These are phyloP conservation scores for Agriopis leucophaearia DNA, from an alignment of 2,888 invertebrate genomes.

Conservation along the genomic window DNA sequence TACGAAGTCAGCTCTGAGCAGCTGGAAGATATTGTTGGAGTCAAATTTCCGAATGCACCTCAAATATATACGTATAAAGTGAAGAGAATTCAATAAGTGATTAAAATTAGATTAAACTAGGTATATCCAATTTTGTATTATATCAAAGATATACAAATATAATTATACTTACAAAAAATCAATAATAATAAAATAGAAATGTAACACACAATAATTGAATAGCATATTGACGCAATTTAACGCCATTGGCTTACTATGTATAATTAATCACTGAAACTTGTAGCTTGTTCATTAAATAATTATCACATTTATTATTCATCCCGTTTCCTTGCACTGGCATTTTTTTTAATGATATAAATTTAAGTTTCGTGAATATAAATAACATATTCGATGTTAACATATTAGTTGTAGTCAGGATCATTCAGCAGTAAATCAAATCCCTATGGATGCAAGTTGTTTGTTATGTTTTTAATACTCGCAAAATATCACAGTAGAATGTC, in stretches of 20 bases:
- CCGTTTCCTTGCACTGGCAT: constrained; percentile 5
- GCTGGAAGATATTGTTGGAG: constrained; percentile 14
- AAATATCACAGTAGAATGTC: no score
- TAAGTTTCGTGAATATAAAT: no score
- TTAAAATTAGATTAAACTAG: no score
- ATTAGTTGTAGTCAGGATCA: no score
- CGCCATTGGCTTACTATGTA: constrained; percentile 34
- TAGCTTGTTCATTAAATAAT: constrained; percentile 42
- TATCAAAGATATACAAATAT: no score
- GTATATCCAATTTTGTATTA: no score
- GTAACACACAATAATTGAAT: constrained; percentile 32
- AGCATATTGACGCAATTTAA: constrained; percentile 34
- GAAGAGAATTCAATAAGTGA: not conserved
- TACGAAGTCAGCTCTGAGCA: constrained; percentile 12
- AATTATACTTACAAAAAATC: no score
- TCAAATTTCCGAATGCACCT: constrained; percentile 1
- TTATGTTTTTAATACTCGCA: not conserved
- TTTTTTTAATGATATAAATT: no score
- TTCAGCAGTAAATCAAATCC: not conserved
- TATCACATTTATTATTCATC: constrained; percentile 38
- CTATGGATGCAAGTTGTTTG: not conserved
- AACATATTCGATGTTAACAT: no score
- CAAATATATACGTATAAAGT: not conserved
- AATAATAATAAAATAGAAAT: no score
- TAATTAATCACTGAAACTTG: constrained; percentile 47